Base-by-base conservation (phyloP, 2,888 invertebrate genomes). In the Tromatobia lineatoria region DNA sequence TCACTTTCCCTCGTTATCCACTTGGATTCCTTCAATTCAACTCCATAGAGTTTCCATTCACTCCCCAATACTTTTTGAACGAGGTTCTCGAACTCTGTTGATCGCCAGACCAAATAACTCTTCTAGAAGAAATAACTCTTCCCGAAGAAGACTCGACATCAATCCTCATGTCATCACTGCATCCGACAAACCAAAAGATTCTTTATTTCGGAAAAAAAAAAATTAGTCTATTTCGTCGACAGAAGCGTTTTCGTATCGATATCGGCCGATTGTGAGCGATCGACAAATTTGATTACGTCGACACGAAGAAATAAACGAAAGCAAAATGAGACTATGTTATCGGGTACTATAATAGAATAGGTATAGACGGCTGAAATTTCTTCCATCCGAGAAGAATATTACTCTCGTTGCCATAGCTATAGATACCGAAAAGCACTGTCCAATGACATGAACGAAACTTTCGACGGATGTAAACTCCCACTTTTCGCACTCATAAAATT, bases 231-330 rank as follows among this genome's bases (percentile, higher is more conserved):
- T 73, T 54, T 61, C 52, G 67, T 69, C 45, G 38, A 69, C 67
- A 52, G 29, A 75, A 76, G 38, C 64, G 59, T 80, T 83, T 67
- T 80, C 80, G 80, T 73, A 70, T 80, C 83, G 83, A 77, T 73
- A 50, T 67, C 64, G 67, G 52, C 67, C 54, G 57, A 50, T 77
- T 29, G 66, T 77, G 54, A 25, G 73, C 25, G 54, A 77, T 66
- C 80, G 61, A 67, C 80, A 73, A 73, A 74, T 83, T 83, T 67
- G 83, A 83, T 83, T 80, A 80, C 80, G 69, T 52, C 50, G 66
- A 80, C 66, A 73, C 80, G 78, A 59, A 67, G 66, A 75, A 64
- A 69, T 75, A 71, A 73, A 73, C 45, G 73, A 73, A 73, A 59
- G 42, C 73, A 45, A 52, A 18, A 69, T 18, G 69, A 23, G 57